Evolutionary conservation across 1,140 invertebrate species (phyloP).

Genomic region (Drosophila trapezifrons): DNA sequence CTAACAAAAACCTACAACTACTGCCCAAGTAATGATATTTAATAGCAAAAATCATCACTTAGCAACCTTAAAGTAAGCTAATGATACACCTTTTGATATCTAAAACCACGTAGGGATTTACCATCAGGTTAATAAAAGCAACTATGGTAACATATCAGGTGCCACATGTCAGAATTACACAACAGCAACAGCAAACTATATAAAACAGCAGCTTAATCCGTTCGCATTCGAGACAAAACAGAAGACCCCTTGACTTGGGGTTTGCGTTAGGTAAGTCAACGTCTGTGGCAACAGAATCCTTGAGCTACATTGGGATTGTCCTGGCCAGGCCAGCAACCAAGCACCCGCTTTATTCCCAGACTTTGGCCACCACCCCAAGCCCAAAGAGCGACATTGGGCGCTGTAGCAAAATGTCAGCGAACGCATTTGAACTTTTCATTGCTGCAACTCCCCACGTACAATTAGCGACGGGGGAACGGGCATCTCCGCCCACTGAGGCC

Average conservation of each 20-base stretch:
- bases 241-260: slow-evolving; percentile 3
- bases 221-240: slow-evolving; percentile 12
- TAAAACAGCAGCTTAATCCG: neutral
- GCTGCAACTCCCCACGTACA: slow-evolving; percentile 46
- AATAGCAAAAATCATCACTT: no score
- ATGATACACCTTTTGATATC: no score
- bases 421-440: slow-evolving; percentile 76
- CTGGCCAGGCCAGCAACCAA: slow-evolving; percentile 24
- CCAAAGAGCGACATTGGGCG: slow-evolving; percentile 50
- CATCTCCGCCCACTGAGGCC: slow-evolving; percentile 41
- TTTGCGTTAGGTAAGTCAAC: slow-evolving; percentile 35
- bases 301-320: slow-evolving; percentile 58
- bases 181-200: neutral
- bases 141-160: neutral
- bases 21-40: neutral
- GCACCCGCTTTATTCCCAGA: neutral
- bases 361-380: neutral
- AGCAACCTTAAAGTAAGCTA: neutral
- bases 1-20: no score
- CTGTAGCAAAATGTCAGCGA: slow-evolving; percentile 70
- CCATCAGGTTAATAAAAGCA: neutral
- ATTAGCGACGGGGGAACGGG: neutral
- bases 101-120: no score
- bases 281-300: slow-evolving; percentile 52
- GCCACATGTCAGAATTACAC: neutral